phyloP scores from a whole-genome alignment of 2,888 invertebrate genomes.

The Xanthia togata region DNA sequence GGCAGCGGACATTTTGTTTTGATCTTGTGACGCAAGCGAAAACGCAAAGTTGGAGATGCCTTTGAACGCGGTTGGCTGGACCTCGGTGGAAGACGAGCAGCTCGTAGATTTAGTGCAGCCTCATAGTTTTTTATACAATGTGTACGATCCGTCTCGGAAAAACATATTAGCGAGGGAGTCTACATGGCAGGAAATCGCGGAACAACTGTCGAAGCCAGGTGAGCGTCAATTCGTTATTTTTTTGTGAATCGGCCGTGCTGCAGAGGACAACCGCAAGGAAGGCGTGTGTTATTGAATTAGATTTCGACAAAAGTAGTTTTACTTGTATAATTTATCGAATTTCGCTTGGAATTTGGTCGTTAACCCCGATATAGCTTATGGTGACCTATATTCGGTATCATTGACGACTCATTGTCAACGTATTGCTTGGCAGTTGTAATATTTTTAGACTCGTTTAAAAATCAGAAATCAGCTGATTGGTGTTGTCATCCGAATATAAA shows the following conservation, averaged over 20 bases:
- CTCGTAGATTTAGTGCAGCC: slow-evolving; percentile 84
- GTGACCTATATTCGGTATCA: slow-evolving; percentile 45
- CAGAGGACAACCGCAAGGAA: slow-evolving; percentile 74
- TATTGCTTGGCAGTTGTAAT: slow-evolving; percentile 30
- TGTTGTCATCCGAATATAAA: slow-evolving; percentile 48
- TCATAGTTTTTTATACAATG: slow-evolving; percentile 82
- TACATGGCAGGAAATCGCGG: slow-evolving; percentile 87
- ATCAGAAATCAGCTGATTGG: slow-evolving; percentile 66
- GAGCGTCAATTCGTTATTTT: slow-evolving; percentile 54
- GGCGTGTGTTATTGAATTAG: slow-evolving; percentile 15
- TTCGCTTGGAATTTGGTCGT: not conserved
- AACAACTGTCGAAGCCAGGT: slow-evolving; percentile 84
- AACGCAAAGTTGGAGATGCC: slow-evolving; percentile 80
- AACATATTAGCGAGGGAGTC: slow-evolving; percentile 83
- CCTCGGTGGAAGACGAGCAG: slow-evolving; percentile 83
- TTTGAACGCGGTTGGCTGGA: slow-evolving; percentile 85
- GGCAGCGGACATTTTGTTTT: slow-evolving; percentile 88
- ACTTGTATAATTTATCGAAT: not conserved
- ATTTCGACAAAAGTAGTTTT: not conserved
- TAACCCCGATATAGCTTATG: not conserved
- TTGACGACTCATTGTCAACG: slow-evolving; percentile 14
- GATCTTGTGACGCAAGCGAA: slow-evolving; percentile 72
- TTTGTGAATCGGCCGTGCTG: slow-evolving; percentile 71
- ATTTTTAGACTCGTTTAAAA: slow-evolving; percentile 44
- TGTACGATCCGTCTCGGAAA: slow-evolving; percentile 83